These are phyloP conservation scores for Amazona guildingii DNA, from an alignment of 2,113 vertebrate species.

Conservation along the genomic window DNA sequence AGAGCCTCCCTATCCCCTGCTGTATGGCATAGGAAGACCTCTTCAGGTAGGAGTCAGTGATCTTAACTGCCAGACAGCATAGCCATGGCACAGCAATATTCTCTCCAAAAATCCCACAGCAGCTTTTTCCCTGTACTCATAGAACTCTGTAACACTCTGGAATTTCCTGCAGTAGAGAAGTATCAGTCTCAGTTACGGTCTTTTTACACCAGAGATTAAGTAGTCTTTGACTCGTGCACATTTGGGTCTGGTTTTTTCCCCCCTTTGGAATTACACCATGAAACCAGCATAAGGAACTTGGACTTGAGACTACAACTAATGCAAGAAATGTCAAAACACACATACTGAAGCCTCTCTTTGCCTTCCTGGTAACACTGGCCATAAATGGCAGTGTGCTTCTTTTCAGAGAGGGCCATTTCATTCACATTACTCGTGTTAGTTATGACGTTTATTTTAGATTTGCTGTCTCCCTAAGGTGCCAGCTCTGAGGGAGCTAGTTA, in stretches of 20 bases:
- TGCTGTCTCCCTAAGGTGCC: neutral
- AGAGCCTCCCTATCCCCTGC: accelerated
- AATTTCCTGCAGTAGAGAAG: neutral
- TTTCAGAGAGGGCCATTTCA: neutral
- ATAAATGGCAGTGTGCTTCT: neutral
- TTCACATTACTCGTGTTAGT: neutral
- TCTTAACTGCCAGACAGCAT: accelerated
- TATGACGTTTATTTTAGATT: slow-evolving; percentile 16
- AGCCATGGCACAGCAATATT: neutral
- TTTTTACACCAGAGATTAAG: neutral
- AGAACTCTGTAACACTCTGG: neutral
- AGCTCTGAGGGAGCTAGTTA: slow-evolving; percentile 31
- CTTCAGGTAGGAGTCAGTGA: neutral
- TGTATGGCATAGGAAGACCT: accelerated
- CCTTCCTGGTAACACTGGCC: neutral
- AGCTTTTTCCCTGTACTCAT: neutral
- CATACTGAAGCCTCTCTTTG: neutral
- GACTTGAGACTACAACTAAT: neutral
- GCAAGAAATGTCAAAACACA: neutral
- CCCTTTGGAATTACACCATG: neutral
- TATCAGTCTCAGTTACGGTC: accelerated
- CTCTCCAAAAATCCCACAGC: neutral
- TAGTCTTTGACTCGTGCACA: neutral
- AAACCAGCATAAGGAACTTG: neutral
- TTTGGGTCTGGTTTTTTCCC: accelerated